Evolutionary conservation across 2,888 invertebrate species (phyloP), one percentile per base, ranked within the genome.

Genomic region (Danaus chrysippus): DNA sequence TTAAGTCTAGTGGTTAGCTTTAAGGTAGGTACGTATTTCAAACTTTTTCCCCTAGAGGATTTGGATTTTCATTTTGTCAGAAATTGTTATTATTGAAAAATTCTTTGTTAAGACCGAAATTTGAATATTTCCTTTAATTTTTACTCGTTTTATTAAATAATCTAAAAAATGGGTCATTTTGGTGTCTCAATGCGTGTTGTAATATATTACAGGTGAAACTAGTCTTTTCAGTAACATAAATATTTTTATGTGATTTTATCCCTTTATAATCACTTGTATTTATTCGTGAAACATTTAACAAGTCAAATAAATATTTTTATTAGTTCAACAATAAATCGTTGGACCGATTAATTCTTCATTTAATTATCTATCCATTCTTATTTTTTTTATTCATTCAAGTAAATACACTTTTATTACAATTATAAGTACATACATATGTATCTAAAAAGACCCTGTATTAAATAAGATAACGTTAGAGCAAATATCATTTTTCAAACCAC

Each of bases 391-490:
- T 34, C 8, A 1, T 3, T 34, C 6, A 34, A 34, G 23, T 8
- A 34, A 34, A 6, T 34, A 34, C 6, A 6, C 23, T 5, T 23
- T 23, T 23, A 23, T 1, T 3, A 15, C 2, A 15, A 49, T 15
- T 11, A 49, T 17, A 17, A 17, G 10, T 10, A 17, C 10, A 10
- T 10, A n/a, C n/a, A n/a, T n/a, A n/a, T n/a, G n/a, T n/a, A 17
- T 17, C 17, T 10, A 49, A 17, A 49, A n/a, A 46, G 8, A 46
- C 13, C 6, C 3, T 10, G 2, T 46, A 43, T 46, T 10, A 34
- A 65, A 59, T 57, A 59, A 54, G 54, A 63, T 43, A 55, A 52
- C 69, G 63, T 73, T 74, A 73, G 71, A 74, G 76, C 76, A 79
- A 78, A 78, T 74, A 75, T 49, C 49, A 11, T 17, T 71, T 68